Evolutionary conservation across 1,140 invertebrate species (phyloP), one percentile per base, ranked within the genome.

Genomic region (Lutraria rhynchaena): DNA sequence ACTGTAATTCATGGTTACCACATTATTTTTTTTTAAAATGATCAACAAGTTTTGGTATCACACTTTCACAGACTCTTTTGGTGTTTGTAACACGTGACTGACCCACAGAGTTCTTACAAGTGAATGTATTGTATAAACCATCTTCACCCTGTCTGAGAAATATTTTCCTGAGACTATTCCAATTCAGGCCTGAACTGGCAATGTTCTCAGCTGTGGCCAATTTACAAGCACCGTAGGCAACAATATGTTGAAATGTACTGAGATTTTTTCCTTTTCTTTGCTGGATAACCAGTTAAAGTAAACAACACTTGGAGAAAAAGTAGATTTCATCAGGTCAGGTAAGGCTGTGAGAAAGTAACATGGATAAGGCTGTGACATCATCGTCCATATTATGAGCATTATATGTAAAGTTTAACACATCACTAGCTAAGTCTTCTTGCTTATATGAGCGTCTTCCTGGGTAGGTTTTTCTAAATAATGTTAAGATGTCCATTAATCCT

Each of bases 121-220:
- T 51, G 33, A 53, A 71, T 13, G 49, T 71, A 35, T 29, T 71
- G 5, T 13, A 15, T 29, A 71, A 31, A 53, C 69, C 44, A 71
- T 71, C 69, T 53, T 71, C 49, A 3, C 69, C 69, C 22, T 71
- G 11, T 15, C 69, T 44, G 11, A 7, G 4, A 53, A 46, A 71
- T 49, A 71, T 55, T 53, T 53, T 53, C 49, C 53, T 51, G 5
- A 71, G 29, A 53, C 27, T 11, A 13, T 15, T 27, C 13, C 24
- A 53, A 49, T 71, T 71, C 22, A 71, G 46, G 5, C 69, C 69
- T 29, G 69, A 71, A 29, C 69, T 7, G 31, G 69, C 69, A 27
- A 71, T 71, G 35, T 67, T 67, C 63, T 67, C 31, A 41, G 63
- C 63, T 33, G 63, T 44, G 35, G 63, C 63, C n/a, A n/a, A n/a